Percentiles rank a stretch among this genome's conserved stretches.
phyloP scores from a whole-genome alignment of 2,113 vertebrate species.

The Brachypteracias leptosomus region DNA sequence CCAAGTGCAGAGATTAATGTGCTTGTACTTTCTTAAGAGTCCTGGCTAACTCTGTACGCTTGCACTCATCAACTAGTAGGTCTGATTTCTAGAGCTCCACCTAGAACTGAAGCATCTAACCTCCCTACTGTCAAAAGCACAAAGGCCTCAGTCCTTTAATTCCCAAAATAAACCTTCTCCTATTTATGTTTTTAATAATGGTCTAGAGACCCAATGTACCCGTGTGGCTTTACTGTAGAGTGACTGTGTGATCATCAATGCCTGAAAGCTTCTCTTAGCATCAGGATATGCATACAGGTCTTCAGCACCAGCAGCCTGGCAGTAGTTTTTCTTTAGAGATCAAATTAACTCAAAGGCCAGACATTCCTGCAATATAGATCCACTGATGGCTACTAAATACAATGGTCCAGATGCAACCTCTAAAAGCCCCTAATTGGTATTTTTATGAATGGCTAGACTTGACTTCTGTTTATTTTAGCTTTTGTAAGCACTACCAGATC shows the following conservation, averaged over 20 bases:
- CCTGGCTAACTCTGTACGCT: background rate
- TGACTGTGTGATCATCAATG: background rate
- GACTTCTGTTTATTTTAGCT: background rate
- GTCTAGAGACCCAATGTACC: background rate
- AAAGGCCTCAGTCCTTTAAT: background rate
- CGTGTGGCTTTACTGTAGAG: background rate
- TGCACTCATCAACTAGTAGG: background rate
- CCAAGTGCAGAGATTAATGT: background rate
- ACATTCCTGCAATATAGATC: background rate
- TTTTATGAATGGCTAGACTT: background rate
- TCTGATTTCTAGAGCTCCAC: background rate
- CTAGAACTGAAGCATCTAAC: background rate
- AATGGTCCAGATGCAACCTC: background rate
- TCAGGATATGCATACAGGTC: background rate
- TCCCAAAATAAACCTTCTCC: background rate
- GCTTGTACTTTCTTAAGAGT: background rate
- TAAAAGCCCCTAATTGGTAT: background rate
- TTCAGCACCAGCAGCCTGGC: background rate
- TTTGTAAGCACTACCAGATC: background rate
- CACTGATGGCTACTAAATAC: background rate
- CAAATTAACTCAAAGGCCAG: background rate
- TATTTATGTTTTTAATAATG: background rate
- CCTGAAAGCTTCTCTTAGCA: conserved; percentile 1
- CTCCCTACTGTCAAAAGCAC: background rate
- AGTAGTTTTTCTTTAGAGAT: background rate